Evolutionary conservation across 2,797 vertebrate genomes (phyloP), one percentile per base, ranked within the genome.

Genomic region (Poecile montanus): DNA sequence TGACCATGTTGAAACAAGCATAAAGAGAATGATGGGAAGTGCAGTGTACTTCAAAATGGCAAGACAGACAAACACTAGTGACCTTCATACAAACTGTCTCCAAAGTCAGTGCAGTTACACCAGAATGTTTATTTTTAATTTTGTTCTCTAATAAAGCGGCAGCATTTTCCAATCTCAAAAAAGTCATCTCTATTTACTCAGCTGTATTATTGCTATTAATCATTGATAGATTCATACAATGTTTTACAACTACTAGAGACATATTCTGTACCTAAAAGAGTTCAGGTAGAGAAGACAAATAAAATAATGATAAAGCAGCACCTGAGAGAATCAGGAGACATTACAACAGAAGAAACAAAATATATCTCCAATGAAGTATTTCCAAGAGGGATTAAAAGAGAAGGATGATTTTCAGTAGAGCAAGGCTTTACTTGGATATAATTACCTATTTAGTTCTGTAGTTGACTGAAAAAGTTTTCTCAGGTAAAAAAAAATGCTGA

Each of bases 101-200:
- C 57, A 67, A 93, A 85, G 75, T 85, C 4, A 3, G 48, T 51
- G 75, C 54, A 83, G 48, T 70, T 91, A 73, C 42, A 82, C 48
- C 75, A 96, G 85, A 93, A 80, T 92, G 91, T 95, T 95, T 96
- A 88, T 95, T 96, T 96, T 96, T 91, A 96, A 96, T 96, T 95
- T 95, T 85, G 57, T 91, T 92, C 85, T 92, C 22, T 91, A 92
- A 94, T 94, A 95, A 93, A 85, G 81, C 85, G 83, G 78, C 56
- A 88, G 71, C 58, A 88, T 88, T 92, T 89, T 88, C 48, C 42
- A 85, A 7, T 53, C 57, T 85, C 89, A 77, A 88, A 96, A 93
- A 95, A 92, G 92, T 93, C 68, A 95, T 71, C 48, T 87, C 23
- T 95, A 79, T 96, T 95, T 96, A 80, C 75, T 85, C 87, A 96